phyloP scores from a whole-genome alignment of 1,140 invertebrate species.

The Gonatopus flavifemur region DNA sequence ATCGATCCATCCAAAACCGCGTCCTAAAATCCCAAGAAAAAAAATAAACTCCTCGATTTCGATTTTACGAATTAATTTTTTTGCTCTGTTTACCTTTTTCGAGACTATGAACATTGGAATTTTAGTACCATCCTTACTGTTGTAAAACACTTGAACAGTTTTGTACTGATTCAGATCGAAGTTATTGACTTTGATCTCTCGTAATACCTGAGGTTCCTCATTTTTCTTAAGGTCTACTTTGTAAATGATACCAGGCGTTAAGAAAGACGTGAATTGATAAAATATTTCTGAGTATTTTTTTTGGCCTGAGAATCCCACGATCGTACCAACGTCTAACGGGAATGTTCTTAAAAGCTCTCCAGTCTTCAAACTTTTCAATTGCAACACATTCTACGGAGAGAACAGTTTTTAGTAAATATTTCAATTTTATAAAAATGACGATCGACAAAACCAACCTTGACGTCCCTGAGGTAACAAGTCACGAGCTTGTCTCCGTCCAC shows the following conservation, averaged over 20 bases:
- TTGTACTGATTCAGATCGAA: conserved; percentile 82
- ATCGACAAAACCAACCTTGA: conserved; percentile 70
- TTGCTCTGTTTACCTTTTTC: conserved; percentile 66
- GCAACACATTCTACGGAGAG: conserved; percentile 74
- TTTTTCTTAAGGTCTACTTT: conserved; percentile 76
- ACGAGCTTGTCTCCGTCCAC: conserved; percentile 88
- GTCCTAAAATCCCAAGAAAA: conserved; percentile 51
- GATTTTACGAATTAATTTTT: conserved; percentile 7
- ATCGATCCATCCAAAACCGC: conserved; percentile 68
- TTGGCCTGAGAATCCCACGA: conserved; percentile 82
- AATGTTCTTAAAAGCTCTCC: conserved; percentile 75
- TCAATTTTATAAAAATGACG: conserved; percentile 8
- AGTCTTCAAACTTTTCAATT: conserved; percentile 75
- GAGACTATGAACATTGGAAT: conserved; percentile 97
- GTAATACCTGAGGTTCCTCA: conserved; percentile 70
- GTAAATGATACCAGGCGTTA: conserved; percentile 89
- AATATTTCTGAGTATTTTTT: conserved; percentile 89
- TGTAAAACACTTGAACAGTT: conserved; percentile 91
- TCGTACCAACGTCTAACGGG: conserved; percentile 82
- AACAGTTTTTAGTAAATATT: conserved; percentile 14
- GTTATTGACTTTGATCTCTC: conserved; percentile 81
- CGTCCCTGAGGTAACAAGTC: conserved; percentile 90
- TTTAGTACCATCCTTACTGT: conserved; percentile 92
- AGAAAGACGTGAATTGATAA: conserved; percentile 91
- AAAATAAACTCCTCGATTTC: conserved; percentile 12